Conservation (phyloP, 1,140 invertebrate species). For the Mactra quadrangularis region DNA sequence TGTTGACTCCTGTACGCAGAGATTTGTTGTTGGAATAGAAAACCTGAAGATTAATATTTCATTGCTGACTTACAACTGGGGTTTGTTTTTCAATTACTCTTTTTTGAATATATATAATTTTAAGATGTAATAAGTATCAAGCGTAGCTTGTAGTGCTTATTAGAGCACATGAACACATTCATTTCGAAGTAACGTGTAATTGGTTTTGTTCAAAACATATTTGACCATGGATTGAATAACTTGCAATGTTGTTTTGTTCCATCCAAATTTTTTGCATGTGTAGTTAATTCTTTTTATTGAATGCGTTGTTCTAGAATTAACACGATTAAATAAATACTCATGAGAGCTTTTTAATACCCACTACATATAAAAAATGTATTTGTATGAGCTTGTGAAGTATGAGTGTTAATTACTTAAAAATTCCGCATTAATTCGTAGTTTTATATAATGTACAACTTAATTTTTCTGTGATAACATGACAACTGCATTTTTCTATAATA, state of each 20-base stretch:
- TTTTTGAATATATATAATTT: constrained; percentile 15
- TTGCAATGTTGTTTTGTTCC: background rate
- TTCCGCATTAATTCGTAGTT: no score
- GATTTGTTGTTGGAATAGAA: constrained; percentile 34
- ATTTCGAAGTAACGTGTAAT: background rate
- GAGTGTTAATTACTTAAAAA: no score
- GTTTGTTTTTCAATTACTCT: no score
- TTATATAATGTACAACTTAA: no score
- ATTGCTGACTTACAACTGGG: constrained; percentile 33
- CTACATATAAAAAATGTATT: no score
- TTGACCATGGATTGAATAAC: no score
- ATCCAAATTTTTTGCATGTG: background rate
- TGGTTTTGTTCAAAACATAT: background rate
- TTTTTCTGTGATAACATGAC: no score
- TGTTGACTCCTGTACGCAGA: constrained; percentile 31
- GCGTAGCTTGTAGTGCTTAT: background rate
- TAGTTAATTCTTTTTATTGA: background rate
- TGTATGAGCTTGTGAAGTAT: no score
- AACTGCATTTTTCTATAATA: no score
- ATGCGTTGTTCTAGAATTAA: no score
- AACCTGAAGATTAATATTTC: constrained; percentile 19
- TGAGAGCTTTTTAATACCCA: no score
- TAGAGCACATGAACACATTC: background rate
- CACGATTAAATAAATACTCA: no score
- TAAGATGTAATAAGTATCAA: constrained; percentile 13